A percentile compares a stretch with the other conserved stretches of the same genome.
phyloP scores from a whole-genome alignment of 2,797 vertebrate genomes.

The Thaleichthys pacificus region DNA sequence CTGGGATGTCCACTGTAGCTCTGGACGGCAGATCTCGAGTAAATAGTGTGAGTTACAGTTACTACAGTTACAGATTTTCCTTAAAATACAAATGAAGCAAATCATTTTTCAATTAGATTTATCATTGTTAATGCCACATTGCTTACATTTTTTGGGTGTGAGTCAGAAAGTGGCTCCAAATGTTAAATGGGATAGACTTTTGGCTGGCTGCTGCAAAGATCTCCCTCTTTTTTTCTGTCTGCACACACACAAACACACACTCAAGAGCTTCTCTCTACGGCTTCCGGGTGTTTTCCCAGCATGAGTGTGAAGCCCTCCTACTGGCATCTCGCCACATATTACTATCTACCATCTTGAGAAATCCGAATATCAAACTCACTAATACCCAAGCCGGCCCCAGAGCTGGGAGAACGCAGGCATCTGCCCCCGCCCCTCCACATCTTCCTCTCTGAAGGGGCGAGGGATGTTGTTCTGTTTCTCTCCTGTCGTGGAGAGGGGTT shows the following conservation, averaged over 20 bases:
- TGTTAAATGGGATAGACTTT: neutral
- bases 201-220: conserved; percentile 51
- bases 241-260: conserved; percentile 22
- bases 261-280: conserved; percentile 22
- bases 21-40: neutral
- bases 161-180: neutral
- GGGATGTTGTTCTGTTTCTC: conserved; percentile 44
- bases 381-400: conserved; percentile 6
- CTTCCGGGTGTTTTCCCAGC: conserved; percentile 12
- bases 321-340: conserved; percentile 21
- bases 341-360: conserved; percentile 41
- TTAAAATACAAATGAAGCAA: too few relatives aligned
- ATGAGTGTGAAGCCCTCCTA: conserved; percentile 19
- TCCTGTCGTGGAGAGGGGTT: conserved; percentile 45
- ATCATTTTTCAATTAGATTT: neutral
- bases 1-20: neutral
- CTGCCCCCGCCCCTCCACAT: conserved; percentile 15
- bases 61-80: too few relatives aligned
- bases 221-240: conserved; percentile 17
- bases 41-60: too few relatives aligned
- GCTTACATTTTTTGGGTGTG: neutral
- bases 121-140: neutral
- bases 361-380: conserved; percentile 27
- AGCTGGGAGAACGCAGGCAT: conserved; percentile 27
- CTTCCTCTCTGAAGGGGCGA: conserved; percentile 28